phyloP scores from a whole-genome alignment of 2,797 vertebrate species.

The Pithecia hirsuta region DNA sequence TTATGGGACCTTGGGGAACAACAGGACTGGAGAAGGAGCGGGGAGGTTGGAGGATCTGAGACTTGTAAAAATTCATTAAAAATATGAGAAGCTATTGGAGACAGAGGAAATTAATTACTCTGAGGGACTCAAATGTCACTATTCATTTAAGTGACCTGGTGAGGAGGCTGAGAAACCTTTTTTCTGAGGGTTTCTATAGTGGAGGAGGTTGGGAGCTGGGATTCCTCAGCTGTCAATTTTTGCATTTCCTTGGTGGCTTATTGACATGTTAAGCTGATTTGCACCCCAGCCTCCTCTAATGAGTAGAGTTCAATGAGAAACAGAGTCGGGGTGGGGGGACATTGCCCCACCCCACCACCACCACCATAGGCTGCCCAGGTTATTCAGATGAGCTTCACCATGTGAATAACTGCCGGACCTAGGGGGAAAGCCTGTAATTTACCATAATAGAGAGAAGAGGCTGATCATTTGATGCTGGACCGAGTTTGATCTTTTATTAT shows the following conservation, averaged over 20 bases:
- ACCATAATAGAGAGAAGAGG: background rate
- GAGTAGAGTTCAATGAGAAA: slow-evolving; percentile 67
- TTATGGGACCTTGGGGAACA: slow-evolving; percentile 53
- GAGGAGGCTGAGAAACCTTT: slow-evolving; percentile 41
- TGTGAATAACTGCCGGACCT: background rate
- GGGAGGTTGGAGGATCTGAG: slow-evolving; percentile 27
- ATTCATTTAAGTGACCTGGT: slow-evolving; percentile 70
- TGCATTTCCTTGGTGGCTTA: slow-evolving; percentile 60
- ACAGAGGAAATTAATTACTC: slow-evolving; percentile 74
- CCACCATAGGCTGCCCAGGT: background rate
- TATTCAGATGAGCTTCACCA: background rate
- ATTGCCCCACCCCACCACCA: background rate
- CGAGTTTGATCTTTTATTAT: slow-evolving; percentile 60
- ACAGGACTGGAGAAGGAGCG: background rate
- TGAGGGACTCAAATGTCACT: slow-evolving; percentile 69
- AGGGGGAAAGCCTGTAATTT: slow-evolving; percentile 25
- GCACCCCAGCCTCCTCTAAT: slow-evolving; percentile 47
- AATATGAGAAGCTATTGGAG: slow-evolving; percentile 58
- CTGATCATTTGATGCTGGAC: slow-evolving; percentile 3
- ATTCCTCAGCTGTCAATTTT: slow-evolving; percentile 61
- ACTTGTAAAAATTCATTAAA: slow-evolving; percentile 73
- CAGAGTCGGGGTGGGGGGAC: background rate
- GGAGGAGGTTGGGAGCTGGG: background rate
- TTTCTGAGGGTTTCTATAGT: background rate
- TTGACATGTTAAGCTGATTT: slow-evolving; percentile 53